phyloP scores from a whole-genome alignment of 2,797 vertebrate genomes.

The Leptodactylus fallax region DNA sequence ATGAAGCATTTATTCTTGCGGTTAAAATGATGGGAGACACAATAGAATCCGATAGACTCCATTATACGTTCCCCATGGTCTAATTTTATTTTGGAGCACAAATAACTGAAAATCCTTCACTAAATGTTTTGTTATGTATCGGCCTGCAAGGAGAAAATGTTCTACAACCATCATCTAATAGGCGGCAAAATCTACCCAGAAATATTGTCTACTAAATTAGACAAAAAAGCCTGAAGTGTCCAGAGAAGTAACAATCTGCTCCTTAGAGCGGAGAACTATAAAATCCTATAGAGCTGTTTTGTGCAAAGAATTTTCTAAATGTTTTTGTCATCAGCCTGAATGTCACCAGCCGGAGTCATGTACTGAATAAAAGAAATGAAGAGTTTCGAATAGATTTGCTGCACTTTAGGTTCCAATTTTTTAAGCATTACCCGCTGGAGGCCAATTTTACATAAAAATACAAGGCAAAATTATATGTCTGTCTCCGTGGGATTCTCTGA shows the following conservation, averaged over 20 bases:
- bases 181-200: neutral
- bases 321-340: neutral
- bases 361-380: neutral
- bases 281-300: neutral
- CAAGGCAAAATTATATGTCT: neutral
- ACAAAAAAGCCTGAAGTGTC: neutral
- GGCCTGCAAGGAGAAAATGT: too few relatives aligned
- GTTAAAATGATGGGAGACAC: too few relatives aligned
- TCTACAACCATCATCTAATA: too few relatives aligned
- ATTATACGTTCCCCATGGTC: too few relatives aligned
- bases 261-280: too few relatives aligned
- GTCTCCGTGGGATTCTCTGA: neutral
- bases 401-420: neutral
- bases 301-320: neutral
- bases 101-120: too few relatives aligned
- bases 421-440: neutral
- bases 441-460: neutral
- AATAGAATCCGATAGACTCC: too few relatives aligned
- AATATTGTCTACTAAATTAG: neutral
- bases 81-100: too few relatives aligned
- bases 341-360: neutral
- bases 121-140: too few relatives aligned
- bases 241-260: neutral
- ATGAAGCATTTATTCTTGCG: too few relatives aligned
- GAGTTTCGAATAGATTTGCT: neutral